Evolutionary conservation across 2,797 vertebrate species (phyloP).

Genomic region (Momotus momota): DNA sequence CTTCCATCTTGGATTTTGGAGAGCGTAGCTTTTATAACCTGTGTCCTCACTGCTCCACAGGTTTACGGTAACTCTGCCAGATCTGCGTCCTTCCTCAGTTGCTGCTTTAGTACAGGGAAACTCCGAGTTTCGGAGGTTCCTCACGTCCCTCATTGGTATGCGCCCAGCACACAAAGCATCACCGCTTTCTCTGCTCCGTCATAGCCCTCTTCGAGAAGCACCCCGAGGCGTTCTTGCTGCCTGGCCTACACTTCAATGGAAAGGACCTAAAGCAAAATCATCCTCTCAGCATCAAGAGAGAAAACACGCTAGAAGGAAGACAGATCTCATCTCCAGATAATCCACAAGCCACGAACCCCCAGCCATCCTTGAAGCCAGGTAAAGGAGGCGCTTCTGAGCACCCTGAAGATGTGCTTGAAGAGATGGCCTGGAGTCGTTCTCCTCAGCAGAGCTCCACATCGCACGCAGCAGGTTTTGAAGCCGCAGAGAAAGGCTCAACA

Average conservation of each 20-base stretch:
- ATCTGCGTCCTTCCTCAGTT: neutral
- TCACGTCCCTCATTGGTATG: neutral
- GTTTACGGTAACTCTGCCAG: neutral
- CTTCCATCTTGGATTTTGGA: rapidly evolving
- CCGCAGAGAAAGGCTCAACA: rapidly evolving
- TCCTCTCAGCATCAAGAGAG: neutral
- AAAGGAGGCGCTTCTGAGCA: rapidly evolving
- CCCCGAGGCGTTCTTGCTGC: neutral
- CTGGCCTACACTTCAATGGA: neutral
- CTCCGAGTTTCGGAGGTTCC: neutral
- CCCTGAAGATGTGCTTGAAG: rapidly evolving
- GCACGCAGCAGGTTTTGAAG: rapidly evolving
- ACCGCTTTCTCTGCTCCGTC: neutral
- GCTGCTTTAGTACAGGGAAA: neutral
- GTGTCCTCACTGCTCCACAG: neutral
- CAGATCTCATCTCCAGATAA: neutral
- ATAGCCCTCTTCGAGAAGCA: neutral
- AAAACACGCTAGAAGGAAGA: neutral
- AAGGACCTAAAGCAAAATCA: neutral
- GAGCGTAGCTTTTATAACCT: rapidly evolving
- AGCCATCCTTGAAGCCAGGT: neutral
- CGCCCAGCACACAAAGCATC: neutral
- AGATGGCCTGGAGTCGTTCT: neutral
- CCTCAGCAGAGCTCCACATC: neutral
- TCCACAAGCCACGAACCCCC: neutral